These are phyloP conservation scores for Bucco capensis DNA, from an alignment of 2,113 vertebrate genomes.

Conservation along the genomic window DNA sequence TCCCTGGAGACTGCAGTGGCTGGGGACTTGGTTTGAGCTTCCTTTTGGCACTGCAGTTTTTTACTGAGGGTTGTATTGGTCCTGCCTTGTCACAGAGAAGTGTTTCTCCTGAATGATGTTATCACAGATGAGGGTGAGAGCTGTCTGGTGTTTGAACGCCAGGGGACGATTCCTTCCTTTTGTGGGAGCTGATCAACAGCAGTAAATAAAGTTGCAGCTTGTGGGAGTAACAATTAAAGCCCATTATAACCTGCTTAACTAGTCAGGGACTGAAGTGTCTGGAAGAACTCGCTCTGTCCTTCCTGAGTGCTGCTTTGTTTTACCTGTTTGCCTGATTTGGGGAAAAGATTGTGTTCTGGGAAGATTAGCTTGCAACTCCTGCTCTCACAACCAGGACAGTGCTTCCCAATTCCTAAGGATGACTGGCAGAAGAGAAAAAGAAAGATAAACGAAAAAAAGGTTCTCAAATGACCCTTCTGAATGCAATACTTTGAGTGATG, in stretches of 20 bases:
- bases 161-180: slow-evolving; percentile 16
- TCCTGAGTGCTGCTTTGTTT: neutral
- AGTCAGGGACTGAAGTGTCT: neutral
- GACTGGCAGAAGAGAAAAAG: neutral
- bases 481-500: neutral
- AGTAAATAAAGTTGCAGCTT: slow-evolving; percentile 30
- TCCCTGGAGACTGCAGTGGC: neutral
- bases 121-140: neutral
- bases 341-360: neutral
- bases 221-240: slow-evolving; percentile 46
- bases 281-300: slow-evolving; percentile 49
- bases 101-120: neutral
- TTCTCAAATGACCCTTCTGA: neutral
- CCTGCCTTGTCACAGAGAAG: neutral
- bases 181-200: slow-evolving; percentile 1
- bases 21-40: neutral
- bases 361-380: neutral
- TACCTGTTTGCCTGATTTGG: neutral
- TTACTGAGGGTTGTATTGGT: neutral
- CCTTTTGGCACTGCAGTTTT: neutral
- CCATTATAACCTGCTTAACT: slow-evolving; percentile 54
- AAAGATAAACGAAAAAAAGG: neutral
- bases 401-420: neutral
- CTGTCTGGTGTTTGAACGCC: neutral
- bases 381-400: neutral